Conservation (phyloP, 30 jellyfish, hydroid and myxozoan species). For the Hydractinia echinata region DNA sequence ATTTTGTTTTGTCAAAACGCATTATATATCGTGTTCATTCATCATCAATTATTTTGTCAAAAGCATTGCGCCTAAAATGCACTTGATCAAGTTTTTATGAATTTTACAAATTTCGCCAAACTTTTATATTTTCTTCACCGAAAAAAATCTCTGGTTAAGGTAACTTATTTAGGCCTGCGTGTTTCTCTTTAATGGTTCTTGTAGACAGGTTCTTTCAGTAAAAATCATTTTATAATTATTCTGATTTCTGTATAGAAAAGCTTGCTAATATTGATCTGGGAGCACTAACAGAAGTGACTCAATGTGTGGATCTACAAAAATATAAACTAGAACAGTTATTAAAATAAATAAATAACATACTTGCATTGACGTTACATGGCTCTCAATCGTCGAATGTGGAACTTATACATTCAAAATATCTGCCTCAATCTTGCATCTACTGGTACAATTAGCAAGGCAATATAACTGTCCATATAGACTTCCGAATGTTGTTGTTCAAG, state of each 20-base stretch:
- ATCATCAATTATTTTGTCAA: too few relatives aligned
- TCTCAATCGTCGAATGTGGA: constrained; percentile 49
- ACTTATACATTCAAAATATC: constrained; percentile 72
- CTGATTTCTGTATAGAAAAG: constrained; percentile 47
- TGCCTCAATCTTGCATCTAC: constrained; percentile 76
- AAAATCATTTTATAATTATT: not conserved
- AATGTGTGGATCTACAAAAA: constrained; percentile 81
- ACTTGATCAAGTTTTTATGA: too few relatives aligned
- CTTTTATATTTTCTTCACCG: too few relatives aligned
- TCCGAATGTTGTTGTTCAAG: constrained; percentile 85
- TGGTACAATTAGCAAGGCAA: constrained; percentile 77
- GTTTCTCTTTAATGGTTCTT: too few relatives aligned
- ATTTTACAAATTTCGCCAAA: too few relatives aligned
- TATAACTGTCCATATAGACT: constrained; percentile 75
- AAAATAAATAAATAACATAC: constrained; percentile 55
- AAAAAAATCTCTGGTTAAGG: too few relatives aligned
- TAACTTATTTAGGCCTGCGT: too few relatives aligned
- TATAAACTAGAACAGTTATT: constrained; percentile 64
- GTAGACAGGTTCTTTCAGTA: too few relatives aligned
- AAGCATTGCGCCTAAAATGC: too few relatives aligned
- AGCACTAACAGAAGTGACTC: constrained; percentile 83
- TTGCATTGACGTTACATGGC: constrained; percentile 56
- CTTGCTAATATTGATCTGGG: constrained; percentile 85
- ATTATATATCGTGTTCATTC: too few relatives aligned
- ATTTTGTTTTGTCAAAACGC: too few relatives aligned